Conservation (phyloP, 23 tunicate species). For the Styela plicata region DNA sequence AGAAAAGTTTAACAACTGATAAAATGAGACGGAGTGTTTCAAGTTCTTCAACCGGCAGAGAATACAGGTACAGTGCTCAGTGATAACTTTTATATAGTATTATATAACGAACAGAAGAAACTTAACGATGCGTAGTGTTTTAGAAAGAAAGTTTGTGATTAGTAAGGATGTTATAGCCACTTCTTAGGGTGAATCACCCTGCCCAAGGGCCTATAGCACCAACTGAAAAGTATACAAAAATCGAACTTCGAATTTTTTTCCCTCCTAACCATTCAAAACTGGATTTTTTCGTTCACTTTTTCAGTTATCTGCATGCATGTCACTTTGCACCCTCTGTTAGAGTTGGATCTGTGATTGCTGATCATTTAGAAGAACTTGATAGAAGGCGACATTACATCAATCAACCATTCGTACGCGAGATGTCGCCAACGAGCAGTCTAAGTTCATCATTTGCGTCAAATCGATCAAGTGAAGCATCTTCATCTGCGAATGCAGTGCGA, state of each 20-base stretch:
- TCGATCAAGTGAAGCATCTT: not conserved
- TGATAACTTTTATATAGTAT: too few relatives aligned
- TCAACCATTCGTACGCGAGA: not conserved
- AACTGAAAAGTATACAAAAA: too few relatives aligned
- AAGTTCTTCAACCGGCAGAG: not conserved
- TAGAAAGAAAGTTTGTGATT: too few relatives aligned
- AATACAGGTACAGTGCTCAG: conserved; percentile 13
- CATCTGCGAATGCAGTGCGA: too few relatives aligned
- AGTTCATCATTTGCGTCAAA: not conserved
- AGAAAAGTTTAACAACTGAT: not conserved
- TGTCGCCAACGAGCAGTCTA: not conserved
- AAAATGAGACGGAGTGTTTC: conserved; percentile 1
- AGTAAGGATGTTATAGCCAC: too few relatives aligned
- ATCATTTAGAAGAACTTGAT: conserved; percentile 22
- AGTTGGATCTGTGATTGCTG: conserved; percentile 28
- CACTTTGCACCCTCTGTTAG: conserved; percentile 13
- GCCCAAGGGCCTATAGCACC: too few relatives aligned
- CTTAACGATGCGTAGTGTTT: too few relatives aligned
- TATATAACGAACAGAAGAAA: too few relatives aligned
- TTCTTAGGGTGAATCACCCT: too few relatives aligned
- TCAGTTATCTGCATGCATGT: conserved; percentile 19
- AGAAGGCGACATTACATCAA: not conserved
- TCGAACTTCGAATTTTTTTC: too few relatives aligned
- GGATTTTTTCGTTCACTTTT: too few relatives aligned
- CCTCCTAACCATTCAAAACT: too few relatives aligned